These are phyloP conservation scores for Diachasmimorpha longicaudata DNA, from an alignment of 1,140 invertebrate species.

Conservation along the genomic window DNA sequence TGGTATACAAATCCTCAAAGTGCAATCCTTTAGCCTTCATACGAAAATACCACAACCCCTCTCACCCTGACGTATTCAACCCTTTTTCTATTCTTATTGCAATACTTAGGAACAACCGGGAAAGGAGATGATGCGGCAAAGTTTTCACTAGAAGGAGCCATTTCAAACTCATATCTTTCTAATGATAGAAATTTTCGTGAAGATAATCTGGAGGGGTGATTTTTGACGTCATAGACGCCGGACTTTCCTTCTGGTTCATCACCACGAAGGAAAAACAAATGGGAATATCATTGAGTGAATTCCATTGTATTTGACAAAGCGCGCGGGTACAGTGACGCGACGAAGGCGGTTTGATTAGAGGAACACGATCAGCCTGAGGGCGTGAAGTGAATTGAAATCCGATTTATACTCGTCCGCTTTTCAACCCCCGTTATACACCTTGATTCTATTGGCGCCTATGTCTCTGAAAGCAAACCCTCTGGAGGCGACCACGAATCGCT, in stretches of 20 bases:
- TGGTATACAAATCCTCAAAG: background rate
- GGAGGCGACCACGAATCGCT: slow-evolving; percentile 15
- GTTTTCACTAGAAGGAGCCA: slow-evolving; percentile 13
- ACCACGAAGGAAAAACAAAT: background rate
- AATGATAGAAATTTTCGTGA: slow-evolving; percentile 23
- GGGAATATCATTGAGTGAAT: background rate
- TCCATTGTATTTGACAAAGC: slow-evolving; percentile 24
- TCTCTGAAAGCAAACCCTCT: background rate
- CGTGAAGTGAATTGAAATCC: slow-evolving; percentile 34
- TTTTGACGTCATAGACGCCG: background rate
- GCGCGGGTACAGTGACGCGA: slow-evolving; percentile 25
- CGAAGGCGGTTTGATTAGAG: slow-evolving; percentile 35
- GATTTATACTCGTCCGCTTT: slow-evolving; percentile 29
- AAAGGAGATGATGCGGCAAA: slow-evolving; percentile 1
- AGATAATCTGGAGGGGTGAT: slow-evolving; percentile 15
- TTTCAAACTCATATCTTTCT: slow-evolving; percentile 24
- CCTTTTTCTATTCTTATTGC: background rate
- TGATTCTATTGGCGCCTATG: slow-evolving; percentile 15
- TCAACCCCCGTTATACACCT: slow-evolving; percentile 11
- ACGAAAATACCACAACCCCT: background rate
- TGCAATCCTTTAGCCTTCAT: background rate
- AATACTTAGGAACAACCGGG: background rate
- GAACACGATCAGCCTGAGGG: slow-evolving; percentile 27
- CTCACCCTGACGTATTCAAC: background rate
- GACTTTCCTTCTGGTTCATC: background rate